Percentiles rank a stretch among this genome's conserved stretches.
phyloP scores from a whole-genome alignment of 1,140 invertebrate genomes.

The Brachystomella parvula region DNA sequence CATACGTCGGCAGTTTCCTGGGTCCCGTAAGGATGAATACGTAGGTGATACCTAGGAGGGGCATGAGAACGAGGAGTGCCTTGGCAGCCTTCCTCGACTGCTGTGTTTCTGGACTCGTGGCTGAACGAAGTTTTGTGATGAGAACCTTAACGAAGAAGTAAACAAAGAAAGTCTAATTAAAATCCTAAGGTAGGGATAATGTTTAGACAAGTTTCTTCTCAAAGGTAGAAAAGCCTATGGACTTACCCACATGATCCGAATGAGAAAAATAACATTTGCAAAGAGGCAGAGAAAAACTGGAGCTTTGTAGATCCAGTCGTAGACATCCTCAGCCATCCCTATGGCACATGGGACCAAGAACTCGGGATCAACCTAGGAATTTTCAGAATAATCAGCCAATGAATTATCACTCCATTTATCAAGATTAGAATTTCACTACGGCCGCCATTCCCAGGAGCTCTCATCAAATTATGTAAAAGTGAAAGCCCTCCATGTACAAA shows the following conservation, averaged over 20 bases:
- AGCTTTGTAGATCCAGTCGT: constrained; percentile 73
- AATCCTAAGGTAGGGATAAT: background rate
- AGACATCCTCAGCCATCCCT: constrained; percentile 62
- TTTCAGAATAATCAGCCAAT: background rate
- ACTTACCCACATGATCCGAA: constrained; percentile 82
- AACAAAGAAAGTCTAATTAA: constrained; percentile 9
- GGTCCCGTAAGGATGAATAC: constrained; percentile 64
- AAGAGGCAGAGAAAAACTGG: constrained; percentile 63
- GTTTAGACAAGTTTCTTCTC: background rate
- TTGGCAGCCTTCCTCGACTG: constrained; percentile 83
- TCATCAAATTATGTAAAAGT: too few species aligned
- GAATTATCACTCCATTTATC: background rate
- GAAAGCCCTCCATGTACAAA: too few species aligned
- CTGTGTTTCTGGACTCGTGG: constrained; percentile 74
- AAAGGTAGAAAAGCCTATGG: background rate
- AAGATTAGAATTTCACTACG: background rate
- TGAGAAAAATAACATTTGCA: constrained; percentile 76
- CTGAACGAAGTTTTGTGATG: constrained; percentile 80
- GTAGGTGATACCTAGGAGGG: constrained; percentile 80
- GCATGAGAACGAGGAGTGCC: constrained; percentile 78
- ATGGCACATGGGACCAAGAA: constrained; percentile 30
- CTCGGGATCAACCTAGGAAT: background rate
- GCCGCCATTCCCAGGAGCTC: too few species aligned
- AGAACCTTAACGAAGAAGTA: constrained; percentile 86
- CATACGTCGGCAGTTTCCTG: constrained; percentile 22